Base-by-base conservation (phyloP, 2,113 vertebrate genomes). In the Dasyurus viverrinus region DNA sequence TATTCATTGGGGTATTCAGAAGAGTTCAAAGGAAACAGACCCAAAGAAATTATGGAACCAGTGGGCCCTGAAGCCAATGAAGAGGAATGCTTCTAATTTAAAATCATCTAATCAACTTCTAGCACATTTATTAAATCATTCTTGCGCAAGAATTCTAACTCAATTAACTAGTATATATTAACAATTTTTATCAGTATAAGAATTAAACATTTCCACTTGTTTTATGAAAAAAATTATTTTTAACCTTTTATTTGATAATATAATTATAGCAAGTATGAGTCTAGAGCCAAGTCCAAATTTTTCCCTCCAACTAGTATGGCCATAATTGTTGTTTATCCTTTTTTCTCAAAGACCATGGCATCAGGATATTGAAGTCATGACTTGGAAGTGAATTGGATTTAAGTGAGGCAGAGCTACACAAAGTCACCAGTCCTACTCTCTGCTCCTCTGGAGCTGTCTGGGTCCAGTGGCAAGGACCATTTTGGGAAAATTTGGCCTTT, bases 141-240 rank as follows among this genome's bases (percentile, higher is more conserved):
- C 22, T 22, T 48, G 36, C 52, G 7, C 12, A 93, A 93, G 5
- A 91, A 3, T 25, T 94, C 0, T 53, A 42, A 84, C 16, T 84
- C n/a, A 42, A 42, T 84, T 76, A 76, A 76, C 3, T 42, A 84
- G 42, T 93, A 0, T 27, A 90, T 47, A 25, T 89, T 90, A 84
- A 42, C 10, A 50, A 42, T 95, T 92, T 90, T n/a, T 4, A 91
- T 53, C 25, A 93, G 46, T 23, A 92, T 46, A 52, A 90, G 54
- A 24, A 94, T 16, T 8, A 91, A 23, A 53, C 2, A 1, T 96
- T 93, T 96, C 76, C 11, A 96, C 94, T n/a, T n/a, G 4, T 90
- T 94, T 95, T 36, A 90, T 91, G 93, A 6, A 93, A 91, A 89
- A 90, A 89, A 89, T 92, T 93, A 94, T 30, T 30, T 89, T 52